Base-by-base conservation (phyloP, 2,888 invertebrate species). In the Kuschelorhynchus macadamiae region DNA sequence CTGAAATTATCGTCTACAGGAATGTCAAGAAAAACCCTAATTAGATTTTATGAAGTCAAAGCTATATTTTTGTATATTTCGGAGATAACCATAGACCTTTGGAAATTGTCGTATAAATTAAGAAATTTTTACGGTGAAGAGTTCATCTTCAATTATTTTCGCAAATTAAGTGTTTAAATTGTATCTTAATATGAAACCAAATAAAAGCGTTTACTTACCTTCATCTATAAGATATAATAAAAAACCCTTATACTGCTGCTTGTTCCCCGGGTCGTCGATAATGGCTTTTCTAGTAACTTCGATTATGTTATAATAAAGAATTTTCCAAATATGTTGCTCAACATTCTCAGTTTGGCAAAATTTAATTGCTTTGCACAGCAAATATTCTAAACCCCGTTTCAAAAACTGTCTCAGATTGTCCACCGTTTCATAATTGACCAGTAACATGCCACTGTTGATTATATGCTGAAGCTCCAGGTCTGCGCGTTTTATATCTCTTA, bases 311-410 rank as follows among this genome's bases (percentile, higher is more conserved):
- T 97, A 93, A 82, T 93, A 97, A 2, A 95, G 86, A 69, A 95
- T 88, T 83, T 95, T 96, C 97, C 97, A 97, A 82, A 97, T 90
- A 79, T 93, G 91, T 77, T 93, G 92, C 78, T 97, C 97, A 7
- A 95, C 90, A 80, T 95, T 95, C 79, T 94, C 92, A 41, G 91
- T 88, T 80, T 94, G 92, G 75, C 95, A 93, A 81, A 95, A 94
- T 82, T 94, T 94, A 64, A 96, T 87, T 82, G 96, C 94, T 42
- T 90, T 88, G 78, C 91, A 85, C 9, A 95, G 83, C 8, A 95
- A 85, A 72, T 86, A 88, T 72, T 88, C 87, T 47, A 93, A 87
- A 50, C 90, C 89, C 67, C 88, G 86, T 83, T 92, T 91, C 66
- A 94, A 84, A 77, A 88, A 89, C 65, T 85, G 83, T 81, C 92